Conservation (phyloP, 2,888 invertebrate species). For the Apamea anceps region DNA sequence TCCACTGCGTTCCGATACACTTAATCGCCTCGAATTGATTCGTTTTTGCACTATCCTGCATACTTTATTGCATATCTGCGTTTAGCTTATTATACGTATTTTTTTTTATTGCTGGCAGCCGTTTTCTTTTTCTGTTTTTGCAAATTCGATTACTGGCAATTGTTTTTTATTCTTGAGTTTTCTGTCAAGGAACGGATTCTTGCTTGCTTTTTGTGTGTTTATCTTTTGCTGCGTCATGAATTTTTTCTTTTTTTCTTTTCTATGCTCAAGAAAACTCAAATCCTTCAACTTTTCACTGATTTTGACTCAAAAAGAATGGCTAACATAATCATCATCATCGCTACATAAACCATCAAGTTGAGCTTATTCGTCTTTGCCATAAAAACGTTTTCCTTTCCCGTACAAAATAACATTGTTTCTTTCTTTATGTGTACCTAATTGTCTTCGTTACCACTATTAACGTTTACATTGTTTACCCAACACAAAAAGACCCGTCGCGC, state of each 20-base stretch:
- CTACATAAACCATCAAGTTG: background rate
- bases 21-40: slow-evolving; percentile 63
- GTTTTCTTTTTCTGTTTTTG: background rate
- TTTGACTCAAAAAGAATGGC: background rate
- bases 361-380: background rate
- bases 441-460: slow-evolving; percentile 12
- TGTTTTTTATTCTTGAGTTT: background rate
- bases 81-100: slow-evolving; percentile 12
- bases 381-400: background rate
- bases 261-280: background rate
- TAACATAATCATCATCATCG: too few species aligned
- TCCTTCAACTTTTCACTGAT: background rate
- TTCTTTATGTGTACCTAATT: slow-evolving; percentile 6
- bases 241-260: too few species aligned
- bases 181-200: background rate
- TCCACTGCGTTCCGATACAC: slow-evolving; percentile 68
- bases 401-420: background rate
- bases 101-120: background rate
- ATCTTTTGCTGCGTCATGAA: too few species aligned
- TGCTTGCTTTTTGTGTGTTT: too few species aligned
- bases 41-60: slow-evolving; percentile 55
- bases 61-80: slow-evolving; percentile 24
- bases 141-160: background rate
- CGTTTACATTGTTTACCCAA: slow-evolving; percentile 48
- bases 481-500: slow-evolving; percentile 44